Evolutionary conservation across 30 jellyfish, hydroid and myxozoan genomes (phyloP).

Genomic region (Pelagia noctiluca): DNA sequence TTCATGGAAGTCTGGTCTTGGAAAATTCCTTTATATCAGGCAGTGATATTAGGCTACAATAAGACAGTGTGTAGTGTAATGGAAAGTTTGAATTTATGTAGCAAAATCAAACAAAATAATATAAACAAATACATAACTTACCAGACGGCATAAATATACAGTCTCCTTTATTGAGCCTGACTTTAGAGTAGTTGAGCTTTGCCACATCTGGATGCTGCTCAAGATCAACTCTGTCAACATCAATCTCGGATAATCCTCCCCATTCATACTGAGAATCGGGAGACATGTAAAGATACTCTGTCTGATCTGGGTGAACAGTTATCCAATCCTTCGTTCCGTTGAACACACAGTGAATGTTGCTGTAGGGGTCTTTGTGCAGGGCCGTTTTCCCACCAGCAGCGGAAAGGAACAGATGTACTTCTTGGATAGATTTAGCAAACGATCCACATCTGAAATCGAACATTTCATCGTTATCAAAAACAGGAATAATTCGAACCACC

Average conservation of each 20-base stretch:
- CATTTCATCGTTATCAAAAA: too few species aligned
- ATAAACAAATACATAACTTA: slow-evolving; percentile 8
- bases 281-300: slow-evolving; percentile 55
- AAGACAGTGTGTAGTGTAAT: too few species aligned
- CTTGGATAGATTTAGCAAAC: slow-evolving; percentile 67
- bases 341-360: slow-evolving; percentile 74
- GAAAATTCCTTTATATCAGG: too few species aligned
- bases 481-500: too few species aligned
- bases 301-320: slow-evolving; percentile 63
- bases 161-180: slow-evolving; percentile 70
- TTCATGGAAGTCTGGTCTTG: too few species aligned
- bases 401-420: slow-evolving; percentile 68
- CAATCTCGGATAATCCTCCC: slow-evolving; percentile 74
- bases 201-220: slow-evolving; percentile 44
- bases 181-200: slow-evolving; percentile 28
- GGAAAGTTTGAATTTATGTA: too few species aligned
- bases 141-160: slow-evolving; percentile 89
- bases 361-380: slow-evolving; percentile 82
- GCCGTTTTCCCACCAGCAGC: slow-evolving; percentile 79
- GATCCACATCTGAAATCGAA: slow-evolving; percentile 80
- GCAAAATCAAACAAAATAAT: too few species aligned
- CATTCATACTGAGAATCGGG: slow-evolving; percentile 60
- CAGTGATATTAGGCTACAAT: too few species aligned
- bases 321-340: slow-evolving; percentile 86
- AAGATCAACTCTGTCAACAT: slow-evolving; percentile 63